Evolutionary conservation across 2,113 vertebrate genomes (phyloP), one percentile per base, ranked within the genome.

Genomic region (Lethenteron reissneri): DNA sequence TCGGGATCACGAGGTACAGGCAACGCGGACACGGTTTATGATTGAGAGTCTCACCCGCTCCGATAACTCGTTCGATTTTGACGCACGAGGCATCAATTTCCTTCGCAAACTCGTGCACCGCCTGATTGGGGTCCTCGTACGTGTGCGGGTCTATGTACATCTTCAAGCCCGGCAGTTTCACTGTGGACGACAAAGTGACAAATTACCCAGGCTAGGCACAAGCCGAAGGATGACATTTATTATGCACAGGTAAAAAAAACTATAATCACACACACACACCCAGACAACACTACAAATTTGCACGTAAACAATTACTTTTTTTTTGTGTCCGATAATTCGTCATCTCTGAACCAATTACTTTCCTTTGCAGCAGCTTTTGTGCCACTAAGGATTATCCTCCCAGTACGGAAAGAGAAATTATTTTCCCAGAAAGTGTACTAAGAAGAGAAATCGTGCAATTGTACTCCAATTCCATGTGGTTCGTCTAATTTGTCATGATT

Each of bases 111-210:
- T 86, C 84, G 12, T 86, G 84, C 72, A 86, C 84, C 3, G 84
- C 84, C 73, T 86, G 84, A 76, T 83, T 83, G 2, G 84, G 84
- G 76, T 86, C 84, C 75, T 86, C 84, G 11, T 86, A 86, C 0
- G 84, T 86, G 76, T 86, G 84, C 1, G 84, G 84, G 75, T 86
- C 84, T 69, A 86, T 81, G 11, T 86, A 86, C n/a, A 84, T 84
- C 74, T 81, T 82, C 75, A 86, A 80, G 1, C 84, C 84, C 1
- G 84, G 84, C 62, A 86, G 79, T 74, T 83, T 82, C 76, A 86
- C 84, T 85, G 75, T 74, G 19, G 76, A 73, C 41, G 41, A 41
- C 41, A 41, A 41, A 41, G 41, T 41, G 41, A 41, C 41, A 41
- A 41, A 41, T 41, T 41, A 41, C 41, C 41, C 41, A 41, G 41